phyloP scores from a whole-genome alignment of 2,888 invertebrate species.

The Rhagium mordax region DNA sequence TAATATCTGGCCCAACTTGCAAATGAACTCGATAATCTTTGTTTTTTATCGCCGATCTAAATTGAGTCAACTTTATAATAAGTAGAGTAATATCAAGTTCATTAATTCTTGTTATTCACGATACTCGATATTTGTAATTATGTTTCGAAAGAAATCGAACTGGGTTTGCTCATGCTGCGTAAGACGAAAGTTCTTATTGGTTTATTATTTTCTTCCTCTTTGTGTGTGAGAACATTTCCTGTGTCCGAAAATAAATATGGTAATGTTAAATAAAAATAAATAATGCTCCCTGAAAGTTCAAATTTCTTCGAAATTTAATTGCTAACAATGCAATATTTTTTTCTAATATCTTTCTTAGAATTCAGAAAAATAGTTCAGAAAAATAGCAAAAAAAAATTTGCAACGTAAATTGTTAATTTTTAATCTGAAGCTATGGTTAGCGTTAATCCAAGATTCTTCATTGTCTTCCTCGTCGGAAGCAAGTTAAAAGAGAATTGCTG shows the following conservation, averaged over 20 bases:
- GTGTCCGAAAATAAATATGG: neutral
- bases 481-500: too few species aligned
- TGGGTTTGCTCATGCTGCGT: neutral
- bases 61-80: conserved; percentile 16
- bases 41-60: conserved; percentile 26
- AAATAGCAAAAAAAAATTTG: too few species aligned
- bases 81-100: conserved; percentile 12
- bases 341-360: too few species aligned
- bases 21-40: conserved; percentile 17
- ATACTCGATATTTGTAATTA: conserved; percentile 13
- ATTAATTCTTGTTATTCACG: conserved; percentile 1
- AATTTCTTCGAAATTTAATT: too few species aligned
- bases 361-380: too few species aligned
- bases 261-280: too few species aligned
- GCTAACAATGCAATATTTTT: too few species aligned
- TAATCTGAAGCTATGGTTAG: too few species aligned
- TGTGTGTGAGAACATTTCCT: neutral
- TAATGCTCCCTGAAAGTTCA: too few species aligned
- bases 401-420: too few species aligned
- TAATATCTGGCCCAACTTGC: conserved; percentile 11
- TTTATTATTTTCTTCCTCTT: conserved; percentile 1
- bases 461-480: too few species aligned
- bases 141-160: neutral
- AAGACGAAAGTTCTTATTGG: neutral
- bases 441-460: too few species aligned